These are phyloP conservation scores for Embiotoca jacksoni DNA, from an alignment of 2,113 vertebrate species.

Conservation along the genomic window DNA sequence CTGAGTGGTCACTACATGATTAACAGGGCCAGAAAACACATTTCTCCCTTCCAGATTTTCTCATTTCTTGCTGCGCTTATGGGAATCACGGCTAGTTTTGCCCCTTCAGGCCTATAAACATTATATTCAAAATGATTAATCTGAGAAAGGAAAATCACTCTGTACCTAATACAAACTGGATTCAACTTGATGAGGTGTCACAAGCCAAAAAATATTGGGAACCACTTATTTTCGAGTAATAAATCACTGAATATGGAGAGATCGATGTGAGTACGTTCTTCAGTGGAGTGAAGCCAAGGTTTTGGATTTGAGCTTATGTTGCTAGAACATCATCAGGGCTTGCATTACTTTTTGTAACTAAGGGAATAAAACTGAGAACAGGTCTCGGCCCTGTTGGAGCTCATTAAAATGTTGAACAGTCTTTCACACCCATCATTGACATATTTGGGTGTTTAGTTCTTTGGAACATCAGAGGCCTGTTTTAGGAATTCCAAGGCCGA, in stretches of 20 bases:
- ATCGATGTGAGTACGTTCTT: neutral
- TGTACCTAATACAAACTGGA: neutral
- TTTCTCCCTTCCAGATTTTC: no score
- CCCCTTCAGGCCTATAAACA: no score
- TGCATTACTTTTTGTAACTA: neutral
- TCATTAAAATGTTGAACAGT: slow-evolving; percentile 39
- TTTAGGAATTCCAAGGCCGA: slow-evolving; percentile 1
- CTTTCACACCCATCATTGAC: slow-evolving; percentile 38
- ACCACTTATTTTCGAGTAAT: neutral
- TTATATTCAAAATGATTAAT: neutral
- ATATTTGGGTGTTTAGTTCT: slow-evolving; percentile 43
- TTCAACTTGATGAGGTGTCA: neutral
- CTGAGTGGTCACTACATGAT: no score
- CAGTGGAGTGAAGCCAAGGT: neutral
- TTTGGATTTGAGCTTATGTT: neutral
- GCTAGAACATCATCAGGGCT: neutral
- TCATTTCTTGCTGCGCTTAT: no score
- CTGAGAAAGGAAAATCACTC: slow-evolving; percentile 4
- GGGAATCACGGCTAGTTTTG: no score
- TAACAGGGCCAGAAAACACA: no score
- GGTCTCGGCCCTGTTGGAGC: slow-evolving; percentile 3
- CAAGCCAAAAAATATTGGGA: neutral
- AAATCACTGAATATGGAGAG: neutral
- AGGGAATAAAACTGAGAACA: slow-evolving; percentile 8
- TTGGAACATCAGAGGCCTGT: neutral